phyloP scores from a whole-genome alignment of 2,113 vertebrate genomes.

The Ptilorrhoa leucosticta region DNA sequence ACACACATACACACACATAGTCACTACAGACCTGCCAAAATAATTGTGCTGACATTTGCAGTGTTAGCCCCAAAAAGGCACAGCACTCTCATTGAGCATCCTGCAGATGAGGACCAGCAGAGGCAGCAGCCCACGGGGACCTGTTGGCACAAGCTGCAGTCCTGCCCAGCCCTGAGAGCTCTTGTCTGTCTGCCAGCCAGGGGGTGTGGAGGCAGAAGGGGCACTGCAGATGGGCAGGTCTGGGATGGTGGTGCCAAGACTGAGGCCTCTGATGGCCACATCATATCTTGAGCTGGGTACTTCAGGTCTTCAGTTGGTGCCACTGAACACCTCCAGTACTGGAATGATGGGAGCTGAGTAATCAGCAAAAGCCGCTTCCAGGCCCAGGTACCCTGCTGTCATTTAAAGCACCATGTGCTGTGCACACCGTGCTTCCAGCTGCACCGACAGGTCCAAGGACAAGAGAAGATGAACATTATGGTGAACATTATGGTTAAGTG shows the following conservation, averaged over 20 bases:
- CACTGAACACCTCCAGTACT: background rate
- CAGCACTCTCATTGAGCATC: background rate
- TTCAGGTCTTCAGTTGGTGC: background rate
- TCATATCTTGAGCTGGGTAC: background rate
- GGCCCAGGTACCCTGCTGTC: background rate
- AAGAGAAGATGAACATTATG: background rate
- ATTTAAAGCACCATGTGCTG: background rate
- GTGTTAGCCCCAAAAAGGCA: background rate
- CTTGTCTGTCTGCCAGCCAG: background rate
- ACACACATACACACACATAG: rapidly evolving
- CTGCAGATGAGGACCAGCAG: background rate
- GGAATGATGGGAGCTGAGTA: background rate
- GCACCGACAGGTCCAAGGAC: background rate
- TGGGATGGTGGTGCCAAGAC: background rate
- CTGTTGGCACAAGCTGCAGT: background rate
- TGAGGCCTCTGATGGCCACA: background rate
- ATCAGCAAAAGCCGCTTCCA: background rate
- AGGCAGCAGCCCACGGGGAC: background rate
- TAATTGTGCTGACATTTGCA: background rate
- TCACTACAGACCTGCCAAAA: background rate
- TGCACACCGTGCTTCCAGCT: background rate
- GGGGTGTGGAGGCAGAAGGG: background rate
- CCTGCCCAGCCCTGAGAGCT: background rate
- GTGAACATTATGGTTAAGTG: background rate
- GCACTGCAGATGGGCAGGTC: background rate